Evolutionary conservation across 1,140 invertebrate genomes (phyloP), one percentile per base, ranked within the genome.

Genomic region (Glomeris maerens): DNA sequence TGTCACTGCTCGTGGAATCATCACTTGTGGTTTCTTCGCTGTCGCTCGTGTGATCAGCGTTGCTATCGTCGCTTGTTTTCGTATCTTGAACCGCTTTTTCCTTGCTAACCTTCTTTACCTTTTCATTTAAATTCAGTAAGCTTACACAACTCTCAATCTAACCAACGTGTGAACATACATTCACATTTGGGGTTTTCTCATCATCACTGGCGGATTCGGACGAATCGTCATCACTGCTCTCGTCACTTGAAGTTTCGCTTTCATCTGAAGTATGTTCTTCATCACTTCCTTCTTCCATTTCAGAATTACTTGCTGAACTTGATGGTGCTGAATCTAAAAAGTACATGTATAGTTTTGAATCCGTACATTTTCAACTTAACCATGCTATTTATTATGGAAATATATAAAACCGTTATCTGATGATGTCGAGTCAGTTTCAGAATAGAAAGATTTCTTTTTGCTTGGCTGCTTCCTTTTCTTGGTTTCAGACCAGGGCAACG

Each of bases 361-460:
- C 10, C 17, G 17, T 36, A 17, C 10, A 36, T 36, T 13, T 36
- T 36, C 31, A 36, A 13, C 17, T 13, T 13, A 36, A 10, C 17
- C 31, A 13, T 36, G 17, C 10, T 13, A 36, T 13, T 36, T 36
- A 36, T 36, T 36, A 36, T 17, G n/a, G n/a, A n/a, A n/a, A n/a
- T n/a, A n/a, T n/a, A n/a, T n/a, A n/a, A n/a, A n/a, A n/a, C n/a
- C n/a, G n/a, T 17, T 36, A 36, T 17, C 40, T 4, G 10, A 17
- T 7, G 40, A 49, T 17, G 25, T 50, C 26, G 50, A 45, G 45
- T 64, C 60, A 31, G 46, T 46, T 28, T 65, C 69, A 3, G 72
- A 74, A 57, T 75, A 75, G 58, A 75, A 77, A 5, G 72, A 68
- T 58, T 69, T 71, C 42, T 71, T 66, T 42, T 74, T 72, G 23